These are phyloP conservation scores for Leucoma salicis DNA, from an alignment of 2,888 invertebrate species.

Conservation along the genomic window DNA sequence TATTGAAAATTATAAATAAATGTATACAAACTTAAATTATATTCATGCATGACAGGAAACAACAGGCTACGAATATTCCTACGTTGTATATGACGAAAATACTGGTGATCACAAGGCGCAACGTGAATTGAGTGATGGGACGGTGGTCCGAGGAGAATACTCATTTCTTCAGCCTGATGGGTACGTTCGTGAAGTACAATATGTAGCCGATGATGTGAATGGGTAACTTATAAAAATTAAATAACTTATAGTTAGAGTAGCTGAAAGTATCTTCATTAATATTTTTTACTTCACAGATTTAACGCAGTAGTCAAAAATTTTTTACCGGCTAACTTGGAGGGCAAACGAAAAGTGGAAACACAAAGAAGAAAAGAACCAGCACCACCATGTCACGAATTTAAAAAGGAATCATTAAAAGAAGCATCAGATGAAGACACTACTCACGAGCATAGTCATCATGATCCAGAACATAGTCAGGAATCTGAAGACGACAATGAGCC, in stretches of 20 bases:
- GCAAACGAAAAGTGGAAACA: constrained; percentile 19
- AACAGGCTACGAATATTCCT: constrained; percentile 69
- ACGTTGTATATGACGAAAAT: constrained; percentile 77
- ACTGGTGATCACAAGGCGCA: constrained; percentile 81
- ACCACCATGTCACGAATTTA: constrained; percentile 46
- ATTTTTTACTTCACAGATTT: constrained; percentile 44
- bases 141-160: constrained; percentile 77
- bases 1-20: neutral
- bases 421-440: neutral
- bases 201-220: constrained; percentile 75
- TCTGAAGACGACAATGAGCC: neutral
- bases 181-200: constrained; percentile 75
- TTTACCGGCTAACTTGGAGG: constrained; percentile 38
- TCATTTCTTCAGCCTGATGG: constrained; percentile 80
- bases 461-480: neutral
- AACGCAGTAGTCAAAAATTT: constrained; percentile 68
- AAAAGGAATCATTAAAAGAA: constrained; percentile 49
- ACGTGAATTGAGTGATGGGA: constrained; percentile 77
- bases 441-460: neutral
- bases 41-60: constrained; percentile 40
- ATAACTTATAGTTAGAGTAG: neutral
- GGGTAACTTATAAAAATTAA: constrained; percentile 49
- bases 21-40: neutral
- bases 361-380: constrained; percentile 17
- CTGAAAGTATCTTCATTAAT: neutral